phyloP scores from a whole-genome alignment of 2,797 vertebrate species.

The Girardinus metallicus region DNA sequence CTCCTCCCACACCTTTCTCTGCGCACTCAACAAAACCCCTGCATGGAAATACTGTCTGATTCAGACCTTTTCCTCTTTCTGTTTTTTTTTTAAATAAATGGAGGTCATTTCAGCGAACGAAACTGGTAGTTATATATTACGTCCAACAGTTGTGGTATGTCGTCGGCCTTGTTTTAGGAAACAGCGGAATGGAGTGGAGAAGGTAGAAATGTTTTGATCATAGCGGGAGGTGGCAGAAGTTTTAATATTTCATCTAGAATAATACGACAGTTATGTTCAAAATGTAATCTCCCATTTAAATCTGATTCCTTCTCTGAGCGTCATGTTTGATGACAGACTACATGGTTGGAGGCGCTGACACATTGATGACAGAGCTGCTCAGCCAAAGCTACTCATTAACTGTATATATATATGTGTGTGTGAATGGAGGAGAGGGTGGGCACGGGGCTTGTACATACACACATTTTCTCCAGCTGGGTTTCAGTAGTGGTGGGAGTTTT shows the following conservation, averaged over 20 bases:
- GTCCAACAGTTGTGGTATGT: background rate
- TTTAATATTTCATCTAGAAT: background rate
- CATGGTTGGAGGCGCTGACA: conserved; percentile 50
- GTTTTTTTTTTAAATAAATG: background rate
- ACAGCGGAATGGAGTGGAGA: background rate
- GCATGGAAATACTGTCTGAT: background rate
- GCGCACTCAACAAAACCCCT: background rate
- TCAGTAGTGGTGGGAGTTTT: conserved; percentile 41
- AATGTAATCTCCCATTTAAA: background rate
- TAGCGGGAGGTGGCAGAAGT: background rate
- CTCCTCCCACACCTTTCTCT: conserved; percentile 4
- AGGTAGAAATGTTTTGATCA: background rate
- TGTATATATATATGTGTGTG: conserved; percentile 31
- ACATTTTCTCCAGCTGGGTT: conserved; percentile 42
- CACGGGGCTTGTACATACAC: conserved; percentile 42
- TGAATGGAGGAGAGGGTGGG: conserved; percentile 24
- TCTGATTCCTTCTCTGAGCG: background rate
- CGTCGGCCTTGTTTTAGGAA: background rate
- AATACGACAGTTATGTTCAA: background rate
- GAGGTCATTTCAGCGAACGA: background rate
- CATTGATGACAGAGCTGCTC: conserved; percentile 61
- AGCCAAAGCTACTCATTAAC: conserved; percentile 60
- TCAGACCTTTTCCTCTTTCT: background rate
- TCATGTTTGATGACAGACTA: conserved; percentile 50
- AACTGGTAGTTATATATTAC: background rate